Percentiles rank a stretch among this genome's conserved stretches.
phyloP scores from a whole-genome alignment of 2,888 invertebrate genomes.

The Platycnemis pennipes region DNA sequence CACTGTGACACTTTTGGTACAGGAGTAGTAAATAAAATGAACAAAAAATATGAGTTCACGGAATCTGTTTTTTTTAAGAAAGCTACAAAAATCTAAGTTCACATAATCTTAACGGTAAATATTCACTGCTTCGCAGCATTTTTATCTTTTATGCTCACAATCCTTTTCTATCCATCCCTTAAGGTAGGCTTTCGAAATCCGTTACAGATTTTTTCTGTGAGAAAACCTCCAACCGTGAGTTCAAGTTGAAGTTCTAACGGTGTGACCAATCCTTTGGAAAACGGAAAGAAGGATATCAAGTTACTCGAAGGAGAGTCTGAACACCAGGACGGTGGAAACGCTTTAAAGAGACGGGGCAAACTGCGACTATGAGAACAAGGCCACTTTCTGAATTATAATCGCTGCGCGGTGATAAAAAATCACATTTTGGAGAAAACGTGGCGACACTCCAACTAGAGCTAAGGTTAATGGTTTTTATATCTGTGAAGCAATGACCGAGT shows the following conservation, averaged over 20 bases:
- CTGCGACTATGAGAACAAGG: no score
- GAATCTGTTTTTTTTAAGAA: no score
- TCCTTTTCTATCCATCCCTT: not conserved
- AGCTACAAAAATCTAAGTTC: no score
- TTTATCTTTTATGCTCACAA: not conserved
- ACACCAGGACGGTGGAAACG: not conserved
- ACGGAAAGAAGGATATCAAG: not conserved
- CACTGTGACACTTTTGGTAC: no score
- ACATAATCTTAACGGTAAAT: no score
- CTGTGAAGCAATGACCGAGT: not conserved
- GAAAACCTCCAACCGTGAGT: no score
- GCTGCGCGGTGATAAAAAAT: no score
- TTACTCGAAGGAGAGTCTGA: not conserved
- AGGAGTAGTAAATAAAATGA: no score
- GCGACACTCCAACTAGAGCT: not conserved
- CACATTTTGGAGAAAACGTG: not conserved
- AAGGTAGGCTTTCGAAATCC: slow-evolving; percentile 14
- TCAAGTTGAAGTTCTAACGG: not conserved
- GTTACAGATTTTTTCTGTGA: not conserved
- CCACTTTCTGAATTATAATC: no score
- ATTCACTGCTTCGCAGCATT: no score
- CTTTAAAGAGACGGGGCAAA: no score
- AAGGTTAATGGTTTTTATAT: not conserved
- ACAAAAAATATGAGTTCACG: no score
- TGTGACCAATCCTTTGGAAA: not conserved